A percentile compares a stretch with the other conserved stretches of the same genome.
These are phyloP conservation scores for Zelleria hepariella DNA, from an alignment of 2,888 invertebrate species.

Conservation along the genomic window DNA sequence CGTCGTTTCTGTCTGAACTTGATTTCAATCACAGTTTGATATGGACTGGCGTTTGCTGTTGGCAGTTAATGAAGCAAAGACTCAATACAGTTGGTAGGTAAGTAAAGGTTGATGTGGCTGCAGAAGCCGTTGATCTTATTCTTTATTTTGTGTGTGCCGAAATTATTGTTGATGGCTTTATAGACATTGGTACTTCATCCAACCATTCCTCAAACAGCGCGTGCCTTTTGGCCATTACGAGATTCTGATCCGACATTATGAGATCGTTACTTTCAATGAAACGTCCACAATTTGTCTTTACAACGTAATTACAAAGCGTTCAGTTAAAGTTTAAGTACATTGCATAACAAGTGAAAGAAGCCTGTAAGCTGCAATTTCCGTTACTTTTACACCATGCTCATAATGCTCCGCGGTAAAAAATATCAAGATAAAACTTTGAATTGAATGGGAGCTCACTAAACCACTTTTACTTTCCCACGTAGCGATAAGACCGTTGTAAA, in stretches of 20 bases:
- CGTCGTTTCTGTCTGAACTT: not conserved
- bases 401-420: not conserved
- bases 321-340: not conserved
- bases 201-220: not conserved
- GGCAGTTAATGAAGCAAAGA: too few relatives aligned
- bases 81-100: too few relatives aligned
- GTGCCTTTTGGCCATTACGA: not conserved
- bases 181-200: not conserved
- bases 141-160: not conserved
- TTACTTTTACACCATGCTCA: conserved; percentile 2
- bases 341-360: not conserved
- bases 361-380: not conserved
- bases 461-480: conserved; percentile 7
- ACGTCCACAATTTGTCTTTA: not conserved
- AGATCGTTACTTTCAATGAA: not conserved
- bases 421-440: conserved; percentile 5
- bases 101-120: too few relatives aligned
- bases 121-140: not conserved
- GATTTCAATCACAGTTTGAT: not conserved
- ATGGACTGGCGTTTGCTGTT: not conserved
- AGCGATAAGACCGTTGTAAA: not conserved
- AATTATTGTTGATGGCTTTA: not conserved
- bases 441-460: conserved; percentile 3
- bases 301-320: not conserved
- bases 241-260: not conserved